phyloP scores from a whole-genome alignment of 2,113 vertebrate genomes.

The Columba janthina region DNA sequence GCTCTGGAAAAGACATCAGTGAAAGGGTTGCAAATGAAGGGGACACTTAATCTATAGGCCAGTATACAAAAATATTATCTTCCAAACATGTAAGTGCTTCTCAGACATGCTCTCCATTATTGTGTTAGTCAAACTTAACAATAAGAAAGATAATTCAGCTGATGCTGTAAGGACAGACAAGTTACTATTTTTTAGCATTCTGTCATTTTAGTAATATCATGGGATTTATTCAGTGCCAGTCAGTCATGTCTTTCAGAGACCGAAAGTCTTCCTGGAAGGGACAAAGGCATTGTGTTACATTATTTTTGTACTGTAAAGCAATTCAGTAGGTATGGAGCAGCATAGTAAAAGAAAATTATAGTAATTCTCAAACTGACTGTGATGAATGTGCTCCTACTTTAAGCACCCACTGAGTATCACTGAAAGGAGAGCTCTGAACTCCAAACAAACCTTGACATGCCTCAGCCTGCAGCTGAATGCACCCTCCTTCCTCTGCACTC shows the following conservation, averaged over 20 bases:
- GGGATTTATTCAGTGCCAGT: slow-evolving; percentile 26
- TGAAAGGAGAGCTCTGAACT: slow-evolving; percentile 63
- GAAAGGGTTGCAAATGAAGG: not conserved
- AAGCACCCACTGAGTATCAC: slow-evolving; percentile 39
- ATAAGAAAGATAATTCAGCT: not conserved
- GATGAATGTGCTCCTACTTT: slow-evolving; percentile 30
- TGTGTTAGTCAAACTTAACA: not conserved
- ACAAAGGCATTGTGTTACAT: slow-evolving; percentile 10
- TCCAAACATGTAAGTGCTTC: not conserved
- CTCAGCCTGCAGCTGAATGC: slow-evolving; percentile 23
- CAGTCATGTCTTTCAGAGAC: not conserved
- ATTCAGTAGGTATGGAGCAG: slow-evolving; percentile 51
- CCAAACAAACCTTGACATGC: slow-evolving; percentile 51
- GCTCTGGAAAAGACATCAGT: not conserved
- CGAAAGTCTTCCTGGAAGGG: not conserved
- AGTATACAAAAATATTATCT: not conserved
- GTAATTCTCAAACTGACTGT: slow-evolving; percentile 65
- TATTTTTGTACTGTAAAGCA: slow-evolving; percentile 48
- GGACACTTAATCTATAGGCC: not conserved
- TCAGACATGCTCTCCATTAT: not conserved
- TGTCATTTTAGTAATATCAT: not conserved
- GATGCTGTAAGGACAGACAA: not conserved
- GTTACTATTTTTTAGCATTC: not conserved
- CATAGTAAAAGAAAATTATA: slow-evolving; percentile 59
- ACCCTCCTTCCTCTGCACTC: not conserved